These are phyloP conservation scores for Drosophila pectinifera DNA, from an alignment of 1,140 invertebrate species.

Conservation along the genomic window DNA sequence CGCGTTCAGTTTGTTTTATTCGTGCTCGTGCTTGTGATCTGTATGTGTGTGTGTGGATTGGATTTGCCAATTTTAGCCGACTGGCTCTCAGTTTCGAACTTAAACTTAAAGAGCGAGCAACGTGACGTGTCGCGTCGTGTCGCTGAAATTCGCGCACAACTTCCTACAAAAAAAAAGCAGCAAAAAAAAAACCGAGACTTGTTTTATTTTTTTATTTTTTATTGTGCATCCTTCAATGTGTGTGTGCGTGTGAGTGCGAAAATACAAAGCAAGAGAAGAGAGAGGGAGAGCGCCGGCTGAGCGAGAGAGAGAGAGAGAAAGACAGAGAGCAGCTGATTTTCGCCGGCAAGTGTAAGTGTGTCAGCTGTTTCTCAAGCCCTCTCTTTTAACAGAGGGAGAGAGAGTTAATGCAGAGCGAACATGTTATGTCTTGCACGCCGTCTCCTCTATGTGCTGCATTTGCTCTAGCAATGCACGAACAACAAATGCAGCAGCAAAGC, in stretches of 20 bases:
- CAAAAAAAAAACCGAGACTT: slow-evolving; percentile 33
- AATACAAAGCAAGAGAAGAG: slow-evolving; percentile 13
- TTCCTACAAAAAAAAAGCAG: slow-evolving; percentile 52
- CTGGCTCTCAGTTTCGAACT: slow-evolving; percentile 79
- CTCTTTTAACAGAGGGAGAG: slow-evolving; percentile 2
- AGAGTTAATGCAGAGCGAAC: slow-evolving; percentile 4
- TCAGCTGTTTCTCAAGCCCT: slow-evolving; percentile 60
- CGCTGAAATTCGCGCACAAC: slow-evolving; percentile 67
- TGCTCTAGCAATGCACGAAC: slow-evolving; percentile 49
- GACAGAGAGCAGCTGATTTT: slow-evolving; percentile 70
- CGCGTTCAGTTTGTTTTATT: slow-evolving; percentile 40
- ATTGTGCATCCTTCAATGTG: slow-evolving; percentile 19
- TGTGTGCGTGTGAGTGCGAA: slow-evolving; percentile 29
- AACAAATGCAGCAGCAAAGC: slow-evolving; percentile 24
- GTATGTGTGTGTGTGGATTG: slow-evolving; percentile 47
- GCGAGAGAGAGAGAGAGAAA: slow-evolving; percentile 16
- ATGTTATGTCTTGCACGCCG: slow-evolving; percentile 38
- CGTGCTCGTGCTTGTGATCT: slow-evolving; percentile 26
- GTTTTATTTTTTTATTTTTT: slow-evolving; percentile 42
- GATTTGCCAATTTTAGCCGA: slow-evolving; percentile 79
- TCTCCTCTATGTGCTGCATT: slow-evolving; percentile 34
- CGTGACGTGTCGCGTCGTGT: slow-evolving; percentile 75
- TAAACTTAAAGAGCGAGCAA: slow-evolving; percentile 83
- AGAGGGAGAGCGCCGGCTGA: background rate
- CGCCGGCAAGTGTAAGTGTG: slow-evolving; percentile 68